Base-by-base conservation (phyloP, 2,113 vertebrate species). In the Phocoena sinus region DNA sequence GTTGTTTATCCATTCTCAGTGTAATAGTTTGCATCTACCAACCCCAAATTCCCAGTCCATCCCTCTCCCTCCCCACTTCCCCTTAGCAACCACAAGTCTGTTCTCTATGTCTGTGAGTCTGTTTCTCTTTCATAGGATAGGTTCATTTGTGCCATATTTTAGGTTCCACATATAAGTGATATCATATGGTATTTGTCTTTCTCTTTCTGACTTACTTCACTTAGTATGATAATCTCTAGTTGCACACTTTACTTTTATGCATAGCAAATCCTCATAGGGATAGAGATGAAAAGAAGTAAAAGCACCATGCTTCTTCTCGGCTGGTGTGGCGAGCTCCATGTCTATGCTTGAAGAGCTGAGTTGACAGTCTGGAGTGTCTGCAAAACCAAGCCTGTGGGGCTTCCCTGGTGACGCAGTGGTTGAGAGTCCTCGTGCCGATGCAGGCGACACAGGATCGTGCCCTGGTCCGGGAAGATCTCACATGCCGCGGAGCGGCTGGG, bases 291-390 rank as follows among this genome's bases (percentile, higher is more conserved):
- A 4, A 53, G 41, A 58, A 23, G 4, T 12, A 31, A 63, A 62
- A 11, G 0, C 14, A 1, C 2, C 1, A 0, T 10, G 11, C 73
- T 73, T 36, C 33, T 56, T 31, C 47, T 68, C 6, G 3, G 67
- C 28, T 47, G 18, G 11, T 3, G 2, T 36, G 3, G 10, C 4
- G 0, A 20, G 26, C 63, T 79, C 47, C 13, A 5, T 6, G 7
- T 4, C 58, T 73, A 6, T 33, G 17, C 31, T 1, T 26, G 1
- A 68, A 50, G 68, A 94, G 5, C 60, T 56, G 10, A 6, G 21
- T 1, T 71, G 81, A 36, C 26, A 15, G 7, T 36, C 63, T 31
- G 13, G 38, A 20, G 4, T n/a, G 44, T 38, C 63, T 33, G 1
- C 5, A 56, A 80, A 25, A 33, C 81, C 28, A 20, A 38, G 12